These are phyloP conservation scores for Dinothrombium tinctorium DNA, from an alignment of 1,140 invertebrate genomes.

Conservation along the genomic window DNA sequence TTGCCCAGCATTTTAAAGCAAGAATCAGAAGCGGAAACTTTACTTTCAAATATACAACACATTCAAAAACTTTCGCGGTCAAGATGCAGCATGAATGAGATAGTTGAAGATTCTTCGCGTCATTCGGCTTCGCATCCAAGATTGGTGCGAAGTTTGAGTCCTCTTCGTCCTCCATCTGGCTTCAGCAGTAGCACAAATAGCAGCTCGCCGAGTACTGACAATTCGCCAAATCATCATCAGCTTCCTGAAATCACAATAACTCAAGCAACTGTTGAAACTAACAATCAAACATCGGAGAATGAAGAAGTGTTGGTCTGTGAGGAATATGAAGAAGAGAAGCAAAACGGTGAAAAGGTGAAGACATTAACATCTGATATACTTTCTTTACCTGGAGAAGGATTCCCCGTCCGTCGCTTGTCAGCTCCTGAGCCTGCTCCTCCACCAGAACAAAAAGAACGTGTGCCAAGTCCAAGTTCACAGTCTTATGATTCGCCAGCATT, in stretches of 20 bases:
- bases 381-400: not conserved
- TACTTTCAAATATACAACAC: conserved; percentile 1
- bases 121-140: not conserved
- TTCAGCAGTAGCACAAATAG: not conserved
- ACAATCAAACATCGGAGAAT: not conserved
- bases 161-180: not conserved
- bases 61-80: conserved; percentile 3
- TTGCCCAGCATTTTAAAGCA: conserved; percentile 3
- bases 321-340: not conserved
- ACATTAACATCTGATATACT: not conserved
- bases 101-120: too few relatives aligned
- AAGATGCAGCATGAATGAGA: not conserved
- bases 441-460: not conserved
- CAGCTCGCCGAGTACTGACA: not conserved
- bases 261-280: conserved; percentile 1
- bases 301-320: not conserved
- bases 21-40: conserved; percentile 1
- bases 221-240: not conserved
- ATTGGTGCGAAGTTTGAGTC: not conserved
- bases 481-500: not conserved
- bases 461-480: not conserved
- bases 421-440: not conserved
- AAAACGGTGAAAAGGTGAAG: not conserved
- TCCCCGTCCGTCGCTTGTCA: not conserved
- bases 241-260: conserved; percentile 1